Conservation (phyloP, 2,113 vertebrate genomes). For the Corydoras sp. region DNA sequence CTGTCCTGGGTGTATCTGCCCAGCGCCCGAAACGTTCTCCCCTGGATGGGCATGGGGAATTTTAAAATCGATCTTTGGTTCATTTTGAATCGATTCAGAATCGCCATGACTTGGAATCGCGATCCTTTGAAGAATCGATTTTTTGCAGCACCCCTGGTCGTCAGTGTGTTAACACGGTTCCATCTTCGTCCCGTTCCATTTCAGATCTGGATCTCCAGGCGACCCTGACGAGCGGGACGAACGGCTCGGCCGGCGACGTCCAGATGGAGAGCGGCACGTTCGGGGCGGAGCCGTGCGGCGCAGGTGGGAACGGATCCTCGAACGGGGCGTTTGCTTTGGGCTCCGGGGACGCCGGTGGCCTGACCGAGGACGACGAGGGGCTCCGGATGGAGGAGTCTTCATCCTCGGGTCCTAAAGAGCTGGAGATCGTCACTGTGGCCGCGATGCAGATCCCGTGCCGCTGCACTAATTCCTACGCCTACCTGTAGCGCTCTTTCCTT, state of each 20-base stretch:
- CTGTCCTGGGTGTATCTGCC: no score
- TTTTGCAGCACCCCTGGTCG: no score
- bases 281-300: conserved; percentile 64
- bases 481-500: conserved; percentile 71
- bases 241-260: conserved; percentile 69
- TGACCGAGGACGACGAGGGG: conserved; percentile 73
- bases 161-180: no score
- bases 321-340: conserved; percentile 82
- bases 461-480: conserved; percentile 93
- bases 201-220: conserved; percentile 31
- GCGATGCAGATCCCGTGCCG: conserved; percentile 95
- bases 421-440: conserved; percentile 92
- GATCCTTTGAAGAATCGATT: no score
- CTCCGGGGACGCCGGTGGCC: conserved; percentile 72
- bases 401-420: conserved; percentile 75
- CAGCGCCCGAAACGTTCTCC: no score
- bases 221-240: conserved; percentile 52
- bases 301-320: conserved; percentile 95
- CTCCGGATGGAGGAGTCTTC: conserved; percentile 36
- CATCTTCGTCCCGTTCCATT: background rate
- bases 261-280: conserved; percentile 75
- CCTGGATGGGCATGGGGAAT: no score
- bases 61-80: no score
- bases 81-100: no score
- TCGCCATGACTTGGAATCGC: no score